Evolutionary conservation across 2,797 vertebrate genomes (phyloP), one percentile per base, ranked within the genome.

Genomic region (Pteropus rufus): DNA sequence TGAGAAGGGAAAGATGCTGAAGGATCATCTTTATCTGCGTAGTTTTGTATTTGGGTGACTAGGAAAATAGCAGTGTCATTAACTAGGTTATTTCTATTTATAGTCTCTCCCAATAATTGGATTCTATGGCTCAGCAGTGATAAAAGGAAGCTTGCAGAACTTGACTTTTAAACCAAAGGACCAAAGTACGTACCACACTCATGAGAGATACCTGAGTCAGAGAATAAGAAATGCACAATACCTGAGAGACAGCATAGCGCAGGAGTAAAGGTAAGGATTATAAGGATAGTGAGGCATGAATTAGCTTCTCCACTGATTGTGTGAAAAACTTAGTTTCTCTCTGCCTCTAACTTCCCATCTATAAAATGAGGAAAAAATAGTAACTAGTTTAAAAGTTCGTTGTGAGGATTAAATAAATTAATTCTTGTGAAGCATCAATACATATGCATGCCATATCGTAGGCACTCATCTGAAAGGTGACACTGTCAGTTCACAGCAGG

Each of bases 341-440:
- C 4, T 89, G 24, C 21, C 65, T 97, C 67, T 96, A 89, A 96
- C 96, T 97, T 96, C 44, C 54, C 91, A 97, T 92, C 93, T 98
- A 82, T 95, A 96, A 94, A 95, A 72, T n/a, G 9, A 46, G 23
- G 14, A 21, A 54, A 83, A 81, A 72, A 52, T 26, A 75, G 21
- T n/a, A 52, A 16, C 18, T 46, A 23, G 31, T 83, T 58, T 10
- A 24, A 36, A 80, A 65, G 0, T 64, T 36, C 89, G 7, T 36
- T 88, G 4, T 52, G 62, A 91, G 46, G 7, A 16, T 76, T 76
- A 36, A 52, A 64, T 75, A n/a, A 67, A 18, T 72, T 6, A 52
- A 44, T 49, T 11, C 24, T 44, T 49, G 7, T 54, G 12, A 91
- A 81, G 11, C 36, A 49, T 82, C 36, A 18, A 29, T 73, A 56